Evolutionary conservation across 1,140 invertebrate genomes (phyloP).

Genomic region (Meteorus sp.): DNA sequence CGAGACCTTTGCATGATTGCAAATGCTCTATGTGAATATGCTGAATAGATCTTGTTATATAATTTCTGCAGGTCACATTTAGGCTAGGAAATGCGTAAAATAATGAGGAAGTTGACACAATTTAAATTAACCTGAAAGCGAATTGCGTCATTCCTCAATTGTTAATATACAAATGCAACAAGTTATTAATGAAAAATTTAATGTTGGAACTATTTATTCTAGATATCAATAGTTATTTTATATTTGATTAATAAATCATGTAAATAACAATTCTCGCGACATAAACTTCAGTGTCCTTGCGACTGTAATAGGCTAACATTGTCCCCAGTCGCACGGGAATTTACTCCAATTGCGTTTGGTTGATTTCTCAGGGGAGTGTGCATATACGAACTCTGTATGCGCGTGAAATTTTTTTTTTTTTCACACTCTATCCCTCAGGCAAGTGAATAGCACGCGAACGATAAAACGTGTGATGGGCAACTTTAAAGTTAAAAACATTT

Average conservation of each 20-base stretch:
- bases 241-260: not conserved
- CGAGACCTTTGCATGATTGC: too few species aligned
- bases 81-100: too few species aligned
- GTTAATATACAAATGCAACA: too few species aligned
- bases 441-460: not conserved
- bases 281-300: slow-evolving; percentile 2
- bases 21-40: too few species aligned
- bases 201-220: too few species aligned
- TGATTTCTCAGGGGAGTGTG: slow-evolving; percentile 6
- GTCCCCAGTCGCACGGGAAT: not conserved
- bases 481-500: not conserved
- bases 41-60: too few species aligned
- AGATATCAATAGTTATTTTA: not conserved
- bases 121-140: too few species aligned
- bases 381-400: too few species aligned
- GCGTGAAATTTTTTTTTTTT: not conserved
- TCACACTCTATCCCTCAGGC: not conserved
- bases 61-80: too few species aligned
- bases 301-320: slow-evolving; percentile 6
- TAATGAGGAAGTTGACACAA: too few species aligned
- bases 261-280: not conserved
- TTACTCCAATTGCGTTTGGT: slow-evolving; percentile 1
- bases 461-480: not conserved
- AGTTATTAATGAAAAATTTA: too few species aligned
- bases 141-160: too few species aligned